These are phyloP conservation scores for Ennomos erosarius DNA, from an alignment of 2,888 invertebrate species.

Conservation along the genomic window DNA sequence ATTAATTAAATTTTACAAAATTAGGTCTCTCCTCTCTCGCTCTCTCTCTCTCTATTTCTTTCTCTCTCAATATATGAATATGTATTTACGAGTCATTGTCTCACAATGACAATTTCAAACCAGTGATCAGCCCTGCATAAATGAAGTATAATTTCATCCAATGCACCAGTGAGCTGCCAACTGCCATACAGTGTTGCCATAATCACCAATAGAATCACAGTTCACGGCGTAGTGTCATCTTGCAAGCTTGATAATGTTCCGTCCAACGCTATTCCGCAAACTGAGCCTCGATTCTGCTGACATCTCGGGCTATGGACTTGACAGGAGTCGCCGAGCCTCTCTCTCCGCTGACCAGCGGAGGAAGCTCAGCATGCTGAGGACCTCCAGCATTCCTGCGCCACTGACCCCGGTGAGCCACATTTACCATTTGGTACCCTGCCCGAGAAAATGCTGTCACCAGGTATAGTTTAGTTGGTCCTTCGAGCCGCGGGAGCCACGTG, in stretches of 20 bases:
- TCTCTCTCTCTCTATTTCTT: too few relatives aligned
- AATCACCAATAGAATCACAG: not conserved
- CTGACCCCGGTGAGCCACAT: constrained; percentile 84
- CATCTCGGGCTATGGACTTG: constrained; percentile 63
- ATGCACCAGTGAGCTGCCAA: not conserved
- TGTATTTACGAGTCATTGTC: not conserved
- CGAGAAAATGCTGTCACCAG: constrained; percentile 82
- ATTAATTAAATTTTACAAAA: too few relatives aligned
- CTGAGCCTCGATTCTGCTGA: constrained; percentile 70
- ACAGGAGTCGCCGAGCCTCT: constrained; percentile 80
- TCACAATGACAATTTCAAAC: not conserved
- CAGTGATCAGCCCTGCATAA: constrained; percentile 2
- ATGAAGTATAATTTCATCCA: not conserved
- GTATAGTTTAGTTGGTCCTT: constrained; percentile 55
- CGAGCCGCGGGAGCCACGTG: constrained; percentile 21
- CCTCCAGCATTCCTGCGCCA: constrained; percentile 70
- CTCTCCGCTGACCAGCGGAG: constrained; percentile 76
- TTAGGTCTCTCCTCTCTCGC: too few relatives aligned
- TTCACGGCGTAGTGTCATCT: constrained; percentile 2
- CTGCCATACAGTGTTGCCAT: constrained; percentile 3
- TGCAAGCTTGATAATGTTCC: constrained; percentile 60
- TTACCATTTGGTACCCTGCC: constrained; percentile 84
- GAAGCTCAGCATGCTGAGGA: constrained; percentile 72
- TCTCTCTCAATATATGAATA: too few relatives aligned
- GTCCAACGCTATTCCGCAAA: constrained; percentile 70